Conservation (phyloP, 2,113 vertebrate genomes). For the Paramormyrops kingsleyae region DNA sequence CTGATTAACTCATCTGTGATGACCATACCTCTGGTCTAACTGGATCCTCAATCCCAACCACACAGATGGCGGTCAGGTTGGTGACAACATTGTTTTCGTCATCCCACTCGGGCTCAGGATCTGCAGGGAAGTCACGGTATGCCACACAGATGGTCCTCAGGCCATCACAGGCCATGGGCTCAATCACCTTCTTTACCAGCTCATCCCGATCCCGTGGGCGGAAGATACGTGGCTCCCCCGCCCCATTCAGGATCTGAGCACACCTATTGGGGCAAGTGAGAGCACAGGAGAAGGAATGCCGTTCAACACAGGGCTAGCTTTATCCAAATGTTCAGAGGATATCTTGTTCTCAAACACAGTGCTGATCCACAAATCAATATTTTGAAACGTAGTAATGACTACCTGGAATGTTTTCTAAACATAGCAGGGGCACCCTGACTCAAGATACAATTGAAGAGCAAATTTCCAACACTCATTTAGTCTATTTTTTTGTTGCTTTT, state of each 20-base stretch:
- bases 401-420: neutral
- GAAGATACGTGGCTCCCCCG: conserved; percentile 78
- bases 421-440: neutral
- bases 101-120: conserved; percentile 89
- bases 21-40: conserved; percentile 80
- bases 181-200: conserved; percentile 98
- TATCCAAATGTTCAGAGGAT: neutral
- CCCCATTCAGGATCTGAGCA: conserved; percentile 70
- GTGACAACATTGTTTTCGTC: conserved; percentile 82
- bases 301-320: neutral
- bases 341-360: neutral
- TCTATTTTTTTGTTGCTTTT: neutral
- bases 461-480: neutral
- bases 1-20: neutral
- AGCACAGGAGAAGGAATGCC: neutral
- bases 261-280: conserved; percentile 60
- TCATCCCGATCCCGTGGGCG: conserved; percentile 88
- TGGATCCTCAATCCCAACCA: conserved; percentile 95
- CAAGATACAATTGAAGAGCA: neutral
- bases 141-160: conserved; percentile 93
- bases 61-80: conserved; percentile 86
- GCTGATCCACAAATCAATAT: neutral
- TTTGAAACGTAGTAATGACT: neutral
- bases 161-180: conserved; percentile 93
- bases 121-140: conserved; percentile 77